Evolutionary conservation across 2,113 vertebrate species (phyloP).

Genomic region (Python bivittatus): DNA sequence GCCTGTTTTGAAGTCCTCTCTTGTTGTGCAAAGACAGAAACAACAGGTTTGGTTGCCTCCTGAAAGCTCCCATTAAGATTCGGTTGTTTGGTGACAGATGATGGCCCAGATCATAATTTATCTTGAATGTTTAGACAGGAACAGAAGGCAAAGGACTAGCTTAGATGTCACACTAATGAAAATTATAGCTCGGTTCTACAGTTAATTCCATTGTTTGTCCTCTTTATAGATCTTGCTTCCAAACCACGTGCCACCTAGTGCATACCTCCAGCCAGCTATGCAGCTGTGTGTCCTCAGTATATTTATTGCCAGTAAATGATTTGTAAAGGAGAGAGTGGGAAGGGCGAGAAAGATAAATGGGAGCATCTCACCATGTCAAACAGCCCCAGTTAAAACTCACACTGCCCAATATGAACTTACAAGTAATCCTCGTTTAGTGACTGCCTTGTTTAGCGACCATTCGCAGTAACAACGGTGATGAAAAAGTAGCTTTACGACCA

Average conservation of each 20-base stretch:
- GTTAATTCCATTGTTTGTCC: slow-evolving; percentile 7
- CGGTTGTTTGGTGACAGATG: neutral
- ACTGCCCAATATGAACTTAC: neutral
- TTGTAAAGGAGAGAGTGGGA: neutral
- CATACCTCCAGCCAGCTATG: neutral
- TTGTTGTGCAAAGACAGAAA: neutral
- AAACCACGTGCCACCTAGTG: neutral
- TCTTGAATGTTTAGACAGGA: fast-evolving
- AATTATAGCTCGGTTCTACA: neutral
- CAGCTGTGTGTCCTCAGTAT: neutral
- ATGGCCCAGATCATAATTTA: neutral
- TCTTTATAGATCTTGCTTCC: slow-evolving; percentile 4
- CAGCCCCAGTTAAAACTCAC: neutral
- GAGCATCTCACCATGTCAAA: neutral
- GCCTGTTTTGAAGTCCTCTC: fast-evolving
- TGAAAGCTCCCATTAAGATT: neutral
- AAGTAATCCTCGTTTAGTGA: neutral
- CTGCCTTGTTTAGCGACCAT: neutral
- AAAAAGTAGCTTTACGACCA: too few relatives aligned
- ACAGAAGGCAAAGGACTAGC: neutral
- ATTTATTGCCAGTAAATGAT: neutral
- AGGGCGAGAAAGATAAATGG: neutral
- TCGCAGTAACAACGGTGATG: neutral
- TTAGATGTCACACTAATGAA: neutral
- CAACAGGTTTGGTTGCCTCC: neutral